Percentiles rank a stretch among this genome's conserved stretches.
Evolutionary conservation across 1,140 invertebrate species (phyloP).

Genomic region (Platorchestia sp.): DNA sequence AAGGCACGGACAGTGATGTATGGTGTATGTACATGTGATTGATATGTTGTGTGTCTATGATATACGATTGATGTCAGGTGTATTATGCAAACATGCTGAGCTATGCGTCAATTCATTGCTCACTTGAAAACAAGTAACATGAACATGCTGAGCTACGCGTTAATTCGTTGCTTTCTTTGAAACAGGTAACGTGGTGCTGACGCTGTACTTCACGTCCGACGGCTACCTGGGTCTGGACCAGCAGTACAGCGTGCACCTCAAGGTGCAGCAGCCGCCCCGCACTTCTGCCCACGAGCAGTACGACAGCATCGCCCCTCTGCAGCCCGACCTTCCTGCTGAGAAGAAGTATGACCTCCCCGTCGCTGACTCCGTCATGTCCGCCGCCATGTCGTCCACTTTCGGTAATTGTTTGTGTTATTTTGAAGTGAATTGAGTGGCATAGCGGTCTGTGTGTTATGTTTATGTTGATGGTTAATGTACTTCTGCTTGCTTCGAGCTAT

Average conservation of each 20-base stretch:
- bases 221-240: slow-evolving; percentile 96
- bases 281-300: slow-evolving; percentile 3
- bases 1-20: neutral
- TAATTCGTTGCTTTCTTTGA: neutral
- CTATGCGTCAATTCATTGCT: neutral
- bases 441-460: too few species aligned
- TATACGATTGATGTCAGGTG: too few species aligned
- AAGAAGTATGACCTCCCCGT: slow-evolving; percentile 41
- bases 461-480: too few species aligned
- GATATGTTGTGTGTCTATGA: too few species aligned
- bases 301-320: too few species aligned
- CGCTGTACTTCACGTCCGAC: slow-evolving; percentile 92
- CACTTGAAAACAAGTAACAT: slow-evolving; percentile 75
- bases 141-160: neutral
- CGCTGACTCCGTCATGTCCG: neutral
- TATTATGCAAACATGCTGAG: too few species aligned
- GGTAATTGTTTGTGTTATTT: neutral
- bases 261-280: slow-evolving; percentile 62
- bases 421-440: neutral
- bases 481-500: too few species aligned
- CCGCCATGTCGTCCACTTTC: slow-evolving; percentile 10
- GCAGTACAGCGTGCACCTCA: slow-evolving; percentile 79
- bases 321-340: neutral
- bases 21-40: too few species aligned
- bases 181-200: slow-evolving; percentile 81